Conservation (phyloP, 1,140 invertebrate species). For the Neodiprion fabricii region DNA sequence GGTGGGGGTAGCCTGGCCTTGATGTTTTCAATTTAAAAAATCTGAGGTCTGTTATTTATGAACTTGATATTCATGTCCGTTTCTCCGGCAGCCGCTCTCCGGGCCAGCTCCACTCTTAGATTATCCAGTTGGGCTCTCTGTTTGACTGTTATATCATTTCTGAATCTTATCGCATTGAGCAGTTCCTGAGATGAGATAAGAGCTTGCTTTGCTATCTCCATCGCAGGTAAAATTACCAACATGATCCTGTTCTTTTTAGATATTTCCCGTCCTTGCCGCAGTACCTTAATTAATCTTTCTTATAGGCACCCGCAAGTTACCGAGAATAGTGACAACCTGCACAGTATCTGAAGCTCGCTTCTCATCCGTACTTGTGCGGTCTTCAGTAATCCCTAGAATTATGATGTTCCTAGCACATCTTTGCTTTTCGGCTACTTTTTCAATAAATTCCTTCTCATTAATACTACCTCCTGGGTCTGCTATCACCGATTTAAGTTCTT, state of each 20-base stretch:
- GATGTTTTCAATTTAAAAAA: too few species aligned
- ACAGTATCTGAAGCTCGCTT: not conserved
- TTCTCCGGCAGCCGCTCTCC: not conserved
- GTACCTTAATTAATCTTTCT: not conserved
- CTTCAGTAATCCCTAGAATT: not conserved
- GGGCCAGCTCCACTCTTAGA: not conserved
- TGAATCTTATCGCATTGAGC: not conserved
- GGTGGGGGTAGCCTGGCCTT: too few species aligned
- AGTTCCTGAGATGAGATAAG: not conserved
- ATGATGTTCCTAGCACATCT: not conserved
- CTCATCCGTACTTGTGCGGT: not conserved
- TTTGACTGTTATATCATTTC: not conserved
- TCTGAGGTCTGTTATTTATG: not conserved
- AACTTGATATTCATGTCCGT: not conserved
- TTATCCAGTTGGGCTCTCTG: not conserved
- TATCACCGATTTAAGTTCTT: not conserved
- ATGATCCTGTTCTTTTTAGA: not conserved
- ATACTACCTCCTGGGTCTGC: not conserved
- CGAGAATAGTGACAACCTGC: not conserved
- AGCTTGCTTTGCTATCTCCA: not conserved
- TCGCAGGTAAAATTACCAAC: not conserved
- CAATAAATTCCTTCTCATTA: not conserved
- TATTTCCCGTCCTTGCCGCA: not conserved
- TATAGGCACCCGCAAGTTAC: not conserved
- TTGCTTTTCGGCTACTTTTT: not conserved